These are phyloP conservation scores for Lycocerus yunnanus DNA, from an alignment of 2,888 invertebrate genomes.

Conservation along the genomic window DNA sequence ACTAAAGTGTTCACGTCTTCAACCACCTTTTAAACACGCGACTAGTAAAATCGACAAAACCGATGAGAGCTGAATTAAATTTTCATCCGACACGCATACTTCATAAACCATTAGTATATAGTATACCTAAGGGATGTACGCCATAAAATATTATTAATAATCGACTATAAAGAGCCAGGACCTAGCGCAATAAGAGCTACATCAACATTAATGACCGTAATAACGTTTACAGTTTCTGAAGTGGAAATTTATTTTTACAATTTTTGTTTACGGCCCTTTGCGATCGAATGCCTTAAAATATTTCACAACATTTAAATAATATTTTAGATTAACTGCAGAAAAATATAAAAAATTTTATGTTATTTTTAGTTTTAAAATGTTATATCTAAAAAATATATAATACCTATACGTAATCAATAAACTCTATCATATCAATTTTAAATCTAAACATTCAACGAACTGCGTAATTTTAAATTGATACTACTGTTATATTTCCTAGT, in stretches of 20 bases:
- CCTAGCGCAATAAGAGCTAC: slow-evolving; percentile 10
- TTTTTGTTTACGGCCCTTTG: slow-evolving; percentile 7
- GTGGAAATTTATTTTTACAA: slow-evolving; percentile 19
- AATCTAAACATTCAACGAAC: not conserved
- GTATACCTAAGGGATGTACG: slow-evolving; percentile 2
- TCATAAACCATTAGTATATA: slow-evolving; percentile 25
- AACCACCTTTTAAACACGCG: slow-evolving; percentile 45
- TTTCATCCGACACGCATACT: slow-evolving; percentile 39
- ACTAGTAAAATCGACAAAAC: slow-evolving; percentile 36
- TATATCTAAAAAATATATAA: not conserved
- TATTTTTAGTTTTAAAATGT: not conserved
- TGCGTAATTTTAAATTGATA: not conserved
- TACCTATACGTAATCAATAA: not conserved
- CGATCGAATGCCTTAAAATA: not conserved
- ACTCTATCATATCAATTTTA: not conserved
- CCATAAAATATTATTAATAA: slow-evolving; percentile 21
- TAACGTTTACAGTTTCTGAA: slow-evolving; percentile 11
- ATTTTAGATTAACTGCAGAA: not conserved
- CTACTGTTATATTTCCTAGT: not conserved
- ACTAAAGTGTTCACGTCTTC: slow-evolving; percentile 49
- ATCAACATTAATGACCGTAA: slow-evolving; percentile 14
- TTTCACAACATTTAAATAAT: not conserved
- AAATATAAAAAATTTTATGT: not conserved
- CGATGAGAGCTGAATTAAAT: slow-evolving; percentile 42
- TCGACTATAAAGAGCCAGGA: slow-evolving; percentile 18